Conservation (phyloP, 2,888 invertebrate genomes). For the Lepidocyrtoides sp. region DNA sequence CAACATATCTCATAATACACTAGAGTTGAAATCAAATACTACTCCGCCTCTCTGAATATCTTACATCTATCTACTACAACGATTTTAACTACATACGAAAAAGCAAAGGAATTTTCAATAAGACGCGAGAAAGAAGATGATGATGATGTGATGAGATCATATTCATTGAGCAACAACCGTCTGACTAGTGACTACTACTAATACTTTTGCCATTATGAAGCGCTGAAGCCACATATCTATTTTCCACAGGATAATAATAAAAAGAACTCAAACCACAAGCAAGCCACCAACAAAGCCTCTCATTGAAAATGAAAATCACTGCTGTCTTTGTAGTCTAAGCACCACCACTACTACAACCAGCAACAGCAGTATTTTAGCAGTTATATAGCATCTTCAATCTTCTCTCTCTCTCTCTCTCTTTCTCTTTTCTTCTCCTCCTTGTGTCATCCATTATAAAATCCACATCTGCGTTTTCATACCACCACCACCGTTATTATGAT, state of each 20-base stretch:
- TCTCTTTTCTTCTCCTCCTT: background rate
- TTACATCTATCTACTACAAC: background rate
- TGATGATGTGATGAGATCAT: constrained; percentile 69
- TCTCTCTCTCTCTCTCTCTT: constrained; percentile 10
- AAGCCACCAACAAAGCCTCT: constrained; percentile 76
- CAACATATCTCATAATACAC: background rate
- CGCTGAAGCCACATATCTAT: constrained; percentile 29
- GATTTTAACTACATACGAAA: background rate
- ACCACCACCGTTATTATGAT: constrained; percentile 59
- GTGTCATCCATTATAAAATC: constrained; percentile 71
- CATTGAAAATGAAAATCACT: constrained; percentile 67
- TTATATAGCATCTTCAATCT: constrained; percentile 55
- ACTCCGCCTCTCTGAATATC: background rate
- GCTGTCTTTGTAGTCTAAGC: constrained; percentile 21
- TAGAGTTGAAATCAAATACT: constrained; percentile 26
- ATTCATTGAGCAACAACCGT: constrained; percentile 49
- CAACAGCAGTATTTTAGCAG: constrained; percentile 37
- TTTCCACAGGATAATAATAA: constrained; percentile 48
- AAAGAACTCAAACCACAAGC: constrained; percentile 53
- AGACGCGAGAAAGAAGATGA: constrained; percentile 25
- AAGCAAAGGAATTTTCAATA: constrained; percentile 68
- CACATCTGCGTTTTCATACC: constrained; percentile 74
- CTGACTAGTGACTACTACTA: background rate
- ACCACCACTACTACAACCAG: background rate
- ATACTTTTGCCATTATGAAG: background rate